Evolutionary conservation across 1,140 invertebrate genomes (phyloP).

Genomic region (Samia ricini): DNA sequence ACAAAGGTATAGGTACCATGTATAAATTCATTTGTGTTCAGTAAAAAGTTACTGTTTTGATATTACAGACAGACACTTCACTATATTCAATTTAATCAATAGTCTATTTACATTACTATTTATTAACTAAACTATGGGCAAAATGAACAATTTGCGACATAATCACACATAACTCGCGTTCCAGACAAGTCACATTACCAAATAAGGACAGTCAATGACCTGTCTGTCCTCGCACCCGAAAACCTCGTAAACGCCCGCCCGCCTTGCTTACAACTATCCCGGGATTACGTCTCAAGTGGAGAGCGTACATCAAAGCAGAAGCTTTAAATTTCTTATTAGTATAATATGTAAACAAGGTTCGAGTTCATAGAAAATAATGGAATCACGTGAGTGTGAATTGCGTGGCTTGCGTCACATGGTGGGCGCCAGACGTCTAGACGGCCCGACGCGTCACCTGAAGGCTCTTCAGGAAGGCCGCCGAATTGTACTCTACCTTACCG

Average conservation of each 20-base stretch:
- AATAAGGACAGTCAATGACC: conserved; percentile 7
- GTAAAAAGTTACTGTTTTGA: too few relatives aligned
- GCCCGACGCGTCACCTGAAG: conserved; percentile 55
- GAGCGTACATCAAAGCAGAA: not conserved
- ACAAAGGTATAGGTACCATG: too few relatives aligned
- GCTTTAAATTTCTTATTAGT: not conserved
- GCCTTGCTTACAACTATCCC: not conserved
- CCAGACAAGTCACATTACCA: not conserved
- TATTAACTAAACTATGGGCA: too few relatives aligned
- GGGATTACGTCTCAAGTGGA: not conserved
- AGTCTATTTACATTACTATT: too few relatives aligned
- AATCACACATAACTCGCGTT: not conserved
- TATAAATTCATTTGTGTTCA: too few relatives aligned
- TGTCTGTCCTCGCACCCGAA: conserved; percentile 1
- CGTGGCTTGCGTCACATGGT: conserved; percentile 35
- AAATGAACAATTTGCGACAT: not conserved
- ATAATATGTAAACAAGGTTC: not conserved
- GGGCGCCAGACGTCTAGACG: conserved; percentile 66
- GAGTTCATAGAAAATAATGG: conserved; percentile 11
- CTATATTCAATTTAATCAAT: too few relatives aligned
- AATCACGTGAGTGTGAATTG: conserved; percentile 24
- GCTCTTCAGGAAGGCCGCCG: conserved; percentile 48
- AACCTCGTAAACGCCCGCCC: not conserved
- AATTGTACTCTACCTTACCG: conserved; percentile 23
- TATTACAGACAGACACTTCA: too few relatives aligned